Percentiles rank a stretch among this genome's conserved stretches.
Conservation (phyloP, 1,140 invertebrate genomes). For the Drosophila asahinai region DNA sequence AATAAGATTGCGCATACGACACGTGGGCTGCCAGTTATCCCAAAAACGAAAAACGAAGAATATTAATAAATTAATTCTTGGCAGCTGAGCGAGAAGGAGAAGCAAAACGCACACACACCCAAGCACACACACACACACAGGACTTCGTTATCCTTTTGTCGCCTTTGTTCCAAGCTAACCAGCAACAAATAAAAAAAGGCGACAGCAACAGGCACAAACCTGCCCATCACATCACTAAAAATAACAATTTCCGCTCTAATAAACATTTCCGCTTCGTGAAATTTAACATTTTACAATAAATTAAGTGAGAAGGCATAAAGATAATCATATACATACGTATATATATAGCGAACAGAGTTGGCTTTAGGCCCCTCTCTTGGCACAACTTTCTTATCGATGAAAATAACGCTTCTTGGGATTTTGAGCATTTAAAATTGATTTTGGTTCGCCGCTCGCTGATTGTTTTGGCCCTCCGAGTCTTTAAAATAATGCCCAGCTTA, state of each 20-base stretch:
- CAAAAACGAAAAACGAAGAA: conserved; percentile 32
- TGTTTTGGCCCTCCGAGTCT: background rate
- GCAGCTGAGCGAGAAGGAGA: conserved; percentile 45
- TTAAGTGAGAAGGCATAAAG: conserved; percentile 81
- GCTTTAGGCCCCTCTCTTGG: conserved; percentile 15
- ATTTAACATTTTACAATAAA: conserved; percentile 84
- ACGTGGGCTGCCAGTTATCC: conserved; percentile 24
- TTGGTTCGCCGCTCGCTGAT: background rate
- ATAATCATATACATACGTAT: conserved; percentile 50
- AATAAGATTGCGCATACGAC: conserved; percentile 46
- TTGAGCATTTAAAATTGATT: conserved; percentile 14
- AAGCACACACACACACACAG: conserved; percentile 18
- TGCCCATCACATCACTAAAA: conserved; percentile 75
- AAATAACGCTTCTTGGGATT: conserved; percentile 6
- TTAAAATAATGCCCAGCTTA: background rate
- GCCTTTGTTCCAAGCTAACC: conserved; percentile 47
- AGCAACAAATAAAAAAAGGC: conserved; percentile 14
- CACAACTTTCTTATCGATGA: conserved; percentile 46
- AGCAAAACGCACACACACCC: background rate
- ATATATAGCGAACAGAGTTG: background rate
- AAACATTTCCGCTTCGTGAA: conserved; percentile 84
- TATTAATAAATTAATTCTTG: conserved; percentile 78
- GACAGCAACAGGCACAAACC: conserved; percentile 40
- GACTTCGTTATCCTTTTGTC: conserved; percentile 46
- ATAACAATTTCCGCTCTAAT: conserved; percentile 85